Conservation (phyloP, 35 echinoderm and acorn worm species). For the Lytechinus variegatus region DNA sequence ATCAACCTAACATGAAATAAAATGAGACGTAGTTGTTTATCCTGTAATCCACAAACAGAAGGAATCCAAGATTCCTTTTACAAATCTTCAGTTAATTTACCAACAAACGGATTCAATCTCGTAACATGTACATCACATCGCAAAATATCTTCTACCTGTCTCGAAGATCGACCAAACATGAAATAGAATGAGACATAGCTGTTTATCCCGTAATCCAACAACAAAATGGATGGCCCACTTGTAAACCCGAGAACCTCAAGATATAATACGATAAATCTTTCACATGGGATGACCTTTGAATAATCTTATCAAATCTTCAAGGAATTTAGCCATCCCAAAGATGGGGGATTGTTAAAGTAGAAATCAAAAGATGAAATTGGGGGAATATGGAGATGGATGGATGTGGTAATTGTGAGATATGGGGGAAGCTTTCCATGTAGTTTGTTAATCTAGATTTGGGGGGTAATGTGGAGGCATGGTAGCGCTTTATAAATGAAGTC, state of each 20-base stretch:
- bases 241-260: background rate
- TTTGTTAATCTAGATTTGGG: background rate
- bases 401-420: constrained; percentile 9
- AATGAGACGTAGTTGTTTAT: background rate
- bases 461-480: background rate
- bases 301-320: background rate
- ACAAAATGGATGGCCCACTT: constrained; percentile 1
- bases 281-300: background rate
- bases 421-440: background rate
- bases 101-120: background rate
- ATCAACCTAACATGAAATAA: background rate
- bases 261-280: background rate
- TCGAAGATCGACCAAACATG: background rate
- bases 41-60: background rate
- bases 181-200: background rate
- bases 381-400: background rate
- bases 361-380: background rate
- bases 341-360: background rate
- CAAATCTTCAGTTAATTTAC: background rate
- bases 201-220: background rate
- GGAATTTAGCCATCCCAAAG: background rate
- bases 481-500: constrained; percentile 18
- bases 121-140: background rate
- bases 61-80: background rate
- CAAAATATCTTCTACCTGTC: background rate